phyloP scores from a whole-genome alignment of 2,113 vertebrate species.

The Muscicapa adusta region DNA sequence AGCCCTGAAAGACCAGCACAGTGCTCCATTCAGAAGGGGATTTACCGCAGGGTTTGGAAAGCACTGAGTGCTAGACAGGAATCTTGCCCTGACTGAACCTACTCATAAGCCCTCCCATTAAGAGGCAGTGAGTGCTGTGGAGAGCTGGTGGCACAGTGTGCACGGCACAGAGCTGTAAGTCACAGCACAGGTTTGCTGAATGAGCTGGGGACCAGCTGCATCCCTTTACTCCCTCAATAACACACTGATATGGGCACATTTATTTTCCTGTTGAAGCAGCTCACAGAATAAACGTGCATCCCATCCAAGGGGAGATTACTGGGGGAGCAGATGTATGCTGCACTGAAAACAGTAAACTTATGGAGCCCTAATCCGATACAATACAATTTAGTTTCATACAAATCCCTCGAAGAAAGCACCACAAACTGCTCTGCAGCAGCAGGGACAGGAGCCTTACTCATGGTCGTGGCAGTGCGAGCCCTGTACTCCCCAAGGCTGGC shows the following conservation, averaged over 20 bases:
- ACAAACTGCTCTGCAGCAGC: neutral
- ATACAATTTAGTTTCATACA: slow-evolving; percentile 25
- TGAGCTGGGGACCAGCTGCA: slow-evolving; percentile 65
- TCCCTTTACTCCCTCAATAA: slow-evolving; percentile 64
- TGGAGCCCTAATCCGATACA: slow-evolving; percentile 29
- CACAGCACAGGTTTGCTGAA: slow-evolving; percentile 52
- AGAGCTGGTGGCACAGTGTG: neutral
- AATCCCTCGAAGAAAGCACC: slow-evolving; percentile 30
- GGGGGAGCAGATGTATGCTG: slow-evolving; percentile 43
- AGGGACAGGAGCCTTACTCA: neutral
- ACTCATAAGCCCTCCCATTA: slow-evolving; percentile 16
- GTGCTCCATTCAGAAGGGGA: slow-evolving; percentile 61
- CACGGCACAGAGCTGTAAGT: slow-evolving; percentile 33
- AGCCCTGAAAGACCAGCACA: slow-evolving; percentile 55
- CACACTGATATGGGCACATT: slow-evolving; percentile 51
- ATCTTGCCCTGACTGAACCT: slow-evolving; percentile 51
- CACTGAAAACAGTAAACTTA: slow-evolving; percentile 52
- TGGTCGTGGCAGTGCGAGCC: neutral
- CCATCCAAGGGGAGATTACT: slow-evolving; percentile 50
- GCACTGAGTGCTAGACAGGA: slow-evolving; percentile 23
- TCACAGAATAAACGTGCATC: neutral
- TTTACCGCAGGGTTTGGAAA: slow-evolving; percentile 55
- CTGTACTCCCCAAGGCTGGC: neutral
- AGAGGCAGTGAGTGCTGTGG: neutral
- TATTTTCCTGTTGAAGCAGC: slow-evolving; percentile 55